These are phyloP conservation scores for Coptotermes formosanus DNA, from an alignment of 1,140 invertebrate species.

Conservation along the genomic window DNA sequence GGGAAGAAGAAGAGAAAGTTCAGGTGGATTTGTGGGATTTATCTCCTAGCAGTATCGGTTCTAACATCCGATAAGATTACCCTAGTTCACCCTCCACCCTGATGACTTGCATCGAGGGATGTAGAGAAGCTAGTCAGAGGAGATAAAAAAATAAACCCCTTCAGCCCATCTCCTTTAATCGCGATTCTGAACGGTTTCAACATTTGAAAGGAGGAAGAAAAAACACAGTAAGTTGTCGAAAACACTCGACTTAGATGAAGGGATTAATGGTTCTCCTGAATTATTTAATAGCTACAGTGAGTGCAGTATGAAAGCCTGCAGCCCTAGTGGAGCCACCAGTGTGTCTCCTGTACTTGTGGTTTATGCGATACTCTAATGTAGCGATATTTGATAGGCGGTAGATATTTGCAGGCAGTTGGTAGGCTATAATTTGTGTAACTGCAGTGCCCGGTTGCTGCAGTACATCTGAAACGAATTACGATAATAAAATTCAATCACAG, in stretches of 20 bases:
- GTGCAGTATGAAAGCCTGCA: neutral
- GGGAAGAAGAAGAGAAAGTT: neutral
- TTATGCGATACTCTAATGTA: too few species aligned
- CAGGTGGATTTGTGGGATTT: neutral
- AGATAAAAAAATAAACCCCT: neutral
- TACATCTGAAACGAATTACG: too few species aligned
- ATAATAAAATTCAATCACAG: too few species aligned
- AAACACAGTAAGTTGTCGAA: slow-evolving; percentile 2
- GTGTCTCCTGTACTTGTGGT: neutral
- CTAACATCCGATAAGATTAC: slow-evolving; percentile 9
- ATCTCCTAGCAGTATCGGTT: neutral
- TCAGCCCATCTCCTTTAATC: neutral
- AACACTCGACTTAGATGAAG: neutral
- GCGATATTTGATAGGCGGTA: too few species aligned
- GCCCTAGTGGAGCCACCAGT: neutral
- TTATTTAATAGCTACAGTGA: neutral
- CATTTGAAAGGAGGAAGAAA: slow-evolving; percentile 6
- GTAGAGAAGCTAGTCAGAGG: neutral
- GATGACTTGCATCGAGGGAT: neutral
- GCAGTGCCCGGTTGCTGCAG: too few species aligned
- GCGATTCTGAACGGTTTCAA: neutral
- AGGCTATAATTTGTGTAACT: too few species aligned
- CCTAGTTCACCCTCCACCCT: neutral
- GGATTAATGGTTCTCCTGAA: slow-evolving; percentile 12
- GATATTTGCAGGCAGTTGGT: too few species aligned